Percentiles rank a stretch among this genome's conserved stretches.
Conservation (phyloP, 2,113 vertebrate species). For the Puma concolor region DNA sequence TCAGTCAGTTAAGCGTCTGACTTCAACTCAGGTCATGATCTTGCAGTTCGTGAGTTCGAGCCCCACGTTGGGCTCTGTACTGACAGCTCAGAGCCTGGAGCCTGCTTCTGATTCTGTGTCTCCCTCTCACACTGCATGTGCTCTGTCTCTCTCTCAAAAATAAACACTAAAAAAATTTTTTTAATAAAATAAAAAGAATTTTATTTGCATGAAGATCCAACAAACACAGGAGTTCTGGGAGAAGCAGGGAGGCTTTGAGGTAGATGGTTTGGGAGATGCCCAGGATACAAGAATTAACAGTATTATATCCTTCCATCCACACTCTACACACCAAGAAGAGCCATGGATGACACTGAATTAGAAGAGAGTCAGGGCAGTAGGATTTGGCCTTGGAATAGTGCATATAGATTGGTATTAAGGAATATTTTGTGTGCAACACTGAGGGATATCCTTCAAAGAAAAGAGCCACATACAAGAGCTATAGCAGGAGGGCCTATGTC, state of each 20-base stretch:
- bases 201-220: slow-evolving; percentile 1
- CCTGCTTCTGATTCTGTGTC: too few relatives aligned
- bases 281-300: neutral
- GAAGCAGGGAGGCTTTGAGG: neutral
- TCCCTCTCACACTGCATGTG: too few relatives aligned
- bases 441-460: neutral
- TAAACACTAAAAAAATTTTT: too few relatives aligned
- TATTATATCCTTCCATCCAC: neutral
- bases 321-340: neutral
- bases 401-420: neutral
- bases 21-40: too few relatives aligned
- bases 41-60: too few relatives aligned
- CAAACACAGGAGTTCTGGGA: neutral
- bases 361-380: neutral
- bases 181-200: neutral
- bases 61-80: too few relatives aligned
- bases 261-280: neutral
- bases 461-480: neutral
- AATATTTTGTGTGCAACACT: neutral
- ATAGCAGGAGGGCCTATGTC: neutral
- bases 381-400: neutral
- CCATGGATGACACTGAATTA: neutral
- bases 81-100: too few relatives aligned
- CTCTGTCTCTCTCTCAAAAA: too few relatives aligned
- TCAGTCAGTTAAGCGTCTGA: too few relatives aligned